Conservation (phyloP, 2,888 invertebrate species). For the Cantharis lateralis region DNA sequence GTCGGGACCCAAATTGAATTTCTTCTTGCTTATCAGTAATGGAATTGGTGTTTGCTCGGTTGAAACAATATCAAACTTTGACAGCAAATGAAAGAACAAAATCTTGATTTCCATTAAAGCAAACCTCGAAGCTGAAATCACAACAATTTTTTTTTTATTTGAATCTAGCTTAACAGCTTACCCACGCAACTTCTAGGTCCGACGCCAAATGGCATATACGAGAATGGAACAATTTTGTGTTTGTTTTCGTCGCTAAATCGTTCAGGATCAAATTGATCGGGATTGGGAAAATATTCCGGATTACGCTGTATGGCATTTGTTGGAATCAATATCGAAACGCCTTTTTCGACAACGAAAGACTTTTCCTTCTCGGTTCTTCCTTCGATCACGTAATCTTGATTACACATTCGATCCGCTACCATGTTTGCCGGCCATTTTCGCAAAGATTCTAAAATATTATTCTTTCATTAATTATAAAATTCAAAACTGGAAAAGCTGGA, state of each 20-base stretch:
- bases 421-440: conserved; percentile 58
- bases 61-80: conserved; percentile 36
- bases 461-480: too few relatives aligned
- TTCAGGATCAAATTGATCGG: conserved; percentile 58
- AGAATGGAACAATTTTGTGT: conserved; percentile 56
- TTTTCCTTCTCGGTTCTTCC: not conserved
- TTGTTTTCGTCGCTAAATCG: conserved; percentile 60
- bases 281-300: conserved; percentile 60
- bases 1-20: conserved; percentile 32
- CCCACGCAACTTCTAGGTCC: conserved; percentile 52
- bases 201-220: conserved; percentile 60
- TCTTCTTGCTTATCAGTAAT: conserved; percentile 32
- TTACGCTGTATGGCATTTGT: conserved; percentile 60
- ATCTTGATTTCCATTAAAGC: conserved; percentile 41
- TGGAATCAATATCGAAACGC: conserved; percentile 52
- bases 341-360: conserved; percentile 27
- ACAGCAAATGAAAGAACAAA: conserved; percentile 33
- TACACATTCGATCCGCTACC: conserved; percentile 56
- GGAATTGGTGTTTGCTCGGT: conserved; percentile 41
- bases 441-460: conserved; percentile 53
- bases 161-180: not conserved
- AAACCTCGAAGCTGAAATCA: conserved; percentile 35
- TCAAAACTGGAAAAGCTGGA: too few relatives aligned
- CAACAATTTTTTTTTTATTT: not conserved
- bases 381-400: conserved; percentile 54